Base-by-base conservation (phyloP, 2,888 invertebrate genomes). In the Drosophila mercatorum region DNA sequence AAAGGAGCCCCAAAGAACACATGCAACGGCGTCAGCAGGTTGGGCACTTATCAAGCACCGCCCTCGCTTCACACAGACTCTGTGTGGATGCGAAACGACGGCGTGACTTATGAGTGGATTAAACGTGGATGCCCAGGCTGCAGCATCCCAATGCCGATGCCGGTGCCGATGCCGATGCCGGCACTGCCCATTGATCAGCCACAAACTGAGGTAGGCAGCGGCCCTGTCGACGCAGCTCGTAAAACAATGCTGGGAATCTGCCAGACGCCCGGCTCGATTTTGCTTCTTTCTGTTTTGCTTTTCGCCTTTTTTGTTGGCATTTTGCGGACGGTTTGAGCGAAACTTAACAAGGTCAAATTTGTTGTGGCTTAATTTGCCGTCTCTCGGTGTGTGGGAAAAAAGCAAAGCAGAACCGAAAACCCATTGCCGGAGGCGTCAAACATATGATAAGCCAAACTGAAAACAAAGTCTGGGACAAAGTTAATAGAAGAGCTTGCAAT, bases 291-390 rank as follows among this genome's bases (percentile, higher is more conserved):
- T 26, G 38, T 31, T 55, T 55, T 41, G 44, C 26, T 49, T 63
- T 56, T 10, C 17, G 34, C 38, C 22, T 22, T 63, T 69, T 66
- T 59, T 49, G 51, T 31, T 65, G 40, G 41, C 55, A 38, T 47
- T 56, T 72, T 81, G 64, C 63, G 67, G 63, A 66, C 57, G 60
- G 36, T 73, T 68, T 76, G 62, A 51, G 62, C 63, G 43, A 56
- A 80, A 70, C 65, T 75, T 77, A 88, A 86, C 89, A 86, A 86
- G 89, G 88, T 86, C 89, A 88, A 79, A 72, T 76, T 88, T 78
- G 71, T 89, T 82, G 73, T 75, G 72, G 75, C 78, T 87, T 76
- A 72, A 77, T 84, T 76, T 77, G 63, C 62, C 63, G 60, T 57
- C 56, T 58, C 56, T 68, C 69, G 60, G 64, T 62, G 71, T 88